phyloP scores from a whole-genome alignment of 2,797 vertebrate genomes.

The Hirundo rustica region DNA sequence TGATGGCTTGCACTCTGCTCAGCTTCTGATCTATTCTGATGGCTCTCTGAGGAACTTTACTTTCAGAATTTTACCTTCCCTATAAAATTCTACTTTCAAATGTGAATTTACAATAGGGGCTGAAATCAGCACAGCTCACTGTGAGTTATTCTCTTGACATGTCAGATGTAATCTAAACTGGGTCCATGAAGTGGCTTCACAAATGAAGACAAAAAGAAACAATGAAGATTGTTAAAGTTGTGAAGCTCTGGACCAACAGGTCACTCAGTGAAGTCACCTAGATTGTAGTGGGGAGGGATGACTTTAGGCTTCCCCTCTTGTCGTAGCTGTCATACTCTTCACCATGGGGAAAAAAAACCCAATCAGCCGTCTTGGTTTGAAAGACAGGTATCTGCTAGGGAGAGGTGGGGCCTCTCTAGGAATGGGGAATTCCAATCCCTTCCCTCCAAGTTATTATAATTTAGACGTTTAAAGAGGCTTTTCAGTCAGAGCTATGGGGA shows the following conservation, averaged over 20 bases:
- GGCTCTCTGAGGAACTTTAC: neutral
- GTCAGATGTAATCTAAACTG: neutral
- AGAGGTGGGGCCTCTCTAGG: too few species aligned
- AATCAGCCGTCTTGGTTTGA: neutral
- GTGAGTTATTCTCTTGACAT: neutral
- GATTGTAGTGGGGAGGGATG: neutral
- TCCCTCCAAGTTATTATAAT: too few species aligned
- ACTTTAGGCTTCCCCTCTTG: neutral
- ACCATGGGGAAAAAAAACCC: accelerated
- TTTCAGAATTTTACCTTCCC: neutral
- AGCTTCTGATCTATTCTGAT: neutral
- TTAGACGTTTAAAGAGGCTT: too few species aligned
- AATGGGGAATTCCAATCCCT: too few species aligned
- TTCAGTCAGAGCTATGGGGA: too few species aligned
- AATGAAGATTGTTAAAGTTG: neutral
- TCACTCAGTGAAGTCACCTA: neutral
- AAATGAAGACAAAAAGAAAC: neutral
- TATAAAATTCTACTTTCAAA: neutral
- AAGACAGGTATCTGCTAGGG: too few species aligned
- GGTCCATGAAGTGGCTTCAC: neutral
- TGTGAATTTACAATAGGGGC: accelerated
- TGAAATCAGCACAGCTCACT: neutral
- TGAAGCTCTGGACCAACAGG: neutral
- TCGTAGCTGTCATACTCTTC: neutral
- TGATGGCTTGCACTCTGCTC: neutral